A percentile compares a stretch with the other conserved stretches of the same genome.
These are phyloP conservation scores for Drosophila macrospina DNA, from an alignment of 2,888 invertebrate genomes.

Conservation along the genomic window DNA sequence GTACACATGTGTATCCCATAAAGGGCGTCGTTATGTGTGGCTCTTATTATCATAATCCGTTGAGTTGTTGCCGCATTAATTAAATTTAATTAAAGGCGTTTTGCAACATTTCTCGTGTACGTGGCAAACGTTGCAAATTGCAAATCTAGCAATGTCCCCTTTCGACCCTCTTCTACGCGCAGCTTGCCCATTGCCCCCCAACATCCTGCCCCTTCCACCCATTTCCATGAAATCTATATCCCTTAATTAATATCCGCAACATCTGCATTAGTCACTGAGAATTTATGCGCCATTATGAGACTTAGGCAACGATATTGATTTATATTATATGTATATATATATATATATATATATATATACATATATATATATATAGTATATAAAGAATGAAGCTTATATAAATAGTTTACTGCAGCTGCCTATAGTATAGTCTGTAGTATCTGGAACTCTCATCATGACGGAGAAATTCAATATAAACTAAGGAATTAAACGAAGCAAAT, in stretches of 20 bases:
- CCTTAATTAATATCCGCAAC: conserved; percentile 73
- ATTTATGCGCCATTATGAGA: conserved; percentile 46
- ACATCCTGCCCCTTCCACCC: background rate
- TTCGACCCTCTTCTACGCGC: conserved; percentile 2
- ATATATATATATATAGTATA: too few species aligned
- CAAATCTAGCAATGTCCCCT: conserved; percentile 29
- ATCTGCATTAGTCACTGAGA: conserved; percentile 41
- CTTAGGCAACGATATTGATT: background rate
- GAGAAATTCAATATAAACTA: too few species aligned
- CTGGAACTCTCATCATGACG: too few species aligned
- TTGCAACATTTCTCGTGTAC: conserved; percentile 73
- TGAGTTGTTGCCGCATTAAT: conserved; percentile 82
- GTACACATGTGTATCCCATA: conserved; percentile 74
- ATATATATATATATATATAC: too few species aligned
- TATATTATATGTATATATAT: too few species aligned
- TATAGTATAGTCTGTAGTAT: too few species aligned
- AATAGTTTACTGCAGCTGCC: too few species aligned
- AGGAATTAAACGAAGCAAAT: too few species aligned
- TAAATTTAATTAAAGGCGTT: conserved; percentile 84
- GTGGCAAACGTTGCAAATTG: conserved; percentile 72
- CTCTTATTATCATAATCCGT: conserved; percentile 83
- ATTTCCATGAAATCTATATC: conserved; percentile 66
- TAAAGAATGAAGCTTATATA: too few species aligned
- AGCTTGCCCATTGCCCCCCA: background rate
- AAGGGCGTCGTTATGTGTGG: conserved; percentile 72